Conservation (phyloP, 1,140 invertebrate species). For the Aphis craccivora region DNA sequence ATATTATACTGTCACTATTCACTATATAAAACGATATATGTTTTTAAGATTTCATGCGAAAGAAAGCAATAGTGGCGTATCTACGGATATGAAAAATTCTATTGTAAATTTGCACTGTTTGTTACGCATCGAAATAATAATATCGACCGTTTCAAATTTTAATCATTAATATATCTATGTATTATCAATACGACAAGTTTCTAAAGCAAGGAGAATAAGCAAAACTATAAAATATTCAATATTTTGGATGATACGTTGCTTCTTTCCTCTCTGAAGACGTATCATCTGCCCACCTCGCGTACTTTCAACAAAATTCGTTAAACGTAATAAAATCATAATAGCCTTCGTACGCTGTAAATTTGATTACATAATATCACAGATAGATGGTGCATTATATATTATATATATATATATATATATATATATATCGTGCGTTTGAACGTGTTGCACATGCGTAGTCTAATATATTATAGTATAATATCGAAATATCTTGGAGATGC, state of each 20-base stretch:
- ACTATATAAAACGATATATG: neutral
- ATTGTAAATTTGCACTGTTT: neutral
- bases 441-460: neutral
- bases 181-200: neutral
- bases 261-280: neutral
- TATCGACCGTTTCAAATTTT: neutral
- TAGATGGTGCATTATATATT: neutral
- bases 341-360: neutral
- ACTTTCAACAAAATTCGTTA: neutral
- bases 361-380: neutral
- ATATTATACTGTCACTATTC: neutral
- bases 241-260: neutral
- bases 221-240: neutral
- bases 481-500: neutral
- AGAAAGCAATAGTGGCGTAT: neutral
- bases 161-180: neutral
- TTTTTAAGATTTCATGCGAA: neutral
- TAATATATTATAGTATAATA: neutral
- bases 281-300: too few species aligned
- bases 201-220: neutral
- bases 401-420: neutral
- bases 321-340: neutral
- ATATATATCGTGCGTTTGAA: neutral
- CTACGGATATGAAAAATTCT: neutral
- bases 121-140: neutral